phyloP scores from a whole-genome alignment of 2,113 vertebrate species.

The Sebastes schlegelii region DNA sequence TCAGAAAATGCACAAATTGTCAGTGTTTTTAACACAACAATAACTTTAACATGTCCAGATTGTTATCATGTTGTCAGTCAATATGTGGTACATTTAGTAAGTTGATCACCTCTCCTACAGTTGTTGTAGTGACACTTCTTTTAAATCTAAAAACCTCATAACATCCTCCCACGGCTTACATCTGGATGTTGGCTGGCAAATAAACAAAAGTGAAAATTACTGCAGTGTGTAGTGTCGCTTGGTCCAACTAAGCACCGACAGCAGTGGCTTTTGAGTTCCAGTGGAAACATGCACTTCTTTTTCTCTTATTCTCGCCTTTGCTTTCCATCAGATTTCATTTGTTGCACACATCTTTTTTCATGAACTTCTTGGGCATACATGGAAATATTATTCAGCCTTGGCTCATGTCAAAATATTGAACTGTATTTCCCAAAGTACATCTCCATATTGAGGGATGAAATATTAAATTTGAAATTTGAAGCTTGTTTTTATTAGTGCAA shows the following conservation, averaged over 20 bases:
- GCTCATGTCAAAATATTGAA: not conserved
- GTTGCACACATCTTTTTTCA: not conserved
- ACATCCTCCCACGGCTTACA: constrained; percentile 33
- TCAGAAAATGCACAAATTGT: not conserved
- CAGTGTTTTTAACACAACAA: not conserved
- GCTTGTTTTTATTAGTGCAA: constrained; percentile 4
- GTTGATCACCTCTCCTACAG: not conserved
- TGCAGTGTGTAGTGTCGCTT: constrained; percentile 16
- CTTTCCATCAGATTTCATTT: constrained; percentile 8
- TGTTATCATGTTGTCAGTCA: constrained; percentile 1
- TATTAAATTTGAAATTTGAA: constrained; percentile 12
- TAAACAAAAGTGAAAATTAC: constrained; percentile 45
- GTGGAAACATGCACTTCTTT: constrained; percentile 1
- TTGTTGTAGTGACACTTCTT: constrained; percentile 21
- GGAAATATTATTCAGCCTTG: not conserved
- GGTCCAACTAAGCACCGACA: constrained; percentile 7
- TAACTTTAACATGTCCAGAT: not conserved
- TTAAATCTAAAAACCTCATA: constrained; percentile 35
- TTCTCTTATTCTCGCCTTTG: constrained; percentile 9
- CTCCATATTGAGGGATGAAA: constrained; percentile 2
- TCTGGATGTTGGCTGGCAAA: constrained; percentile 49
- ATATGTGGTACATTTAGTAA: constrained; percentile 8
- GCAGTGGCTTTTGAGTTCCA: constrained; percentile 11
- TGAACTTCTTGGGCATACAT: not conserved
- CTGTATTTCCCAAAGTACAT: not conserved